These are phyloP conservation scores for Tichodroma muraria DNA, from an alignment of 2,113 vertebrate species.

Conservation along the genomic window DNA sequence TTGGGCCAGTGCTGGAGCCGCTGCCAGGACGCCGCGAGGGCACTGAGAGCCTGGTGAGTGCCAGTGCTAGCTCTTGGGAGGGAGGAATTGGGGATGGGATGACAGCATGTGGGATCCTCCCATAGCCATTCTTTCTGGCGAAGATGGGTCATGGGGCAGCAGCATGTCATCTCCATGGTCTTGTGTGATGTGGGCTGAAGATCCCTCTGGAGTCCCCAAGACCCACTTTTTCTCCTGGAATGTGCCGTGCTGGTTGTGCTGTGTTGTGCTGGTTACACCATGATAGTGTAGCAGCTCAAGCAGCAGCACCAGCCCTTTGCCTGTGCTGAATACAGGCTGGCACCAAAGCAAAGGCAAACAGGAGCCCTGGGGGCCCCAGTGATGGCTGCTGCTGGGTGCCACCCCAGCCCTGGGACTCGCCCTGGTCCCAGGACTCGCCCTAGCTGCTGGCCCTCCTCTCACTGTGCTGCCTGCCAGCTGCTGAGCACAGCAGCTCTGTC, in stretches of 20 bases:
- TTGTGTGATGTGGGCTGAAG: neutral
- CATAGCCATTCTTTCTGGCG: neutral
- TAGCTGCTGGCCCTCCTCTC: neutral
- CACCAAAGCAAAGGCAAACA: neutral
- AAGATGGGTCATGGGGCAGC: neutral
- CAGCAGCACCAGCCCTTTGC: neutral
- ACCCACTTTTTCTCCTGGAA: neutral
- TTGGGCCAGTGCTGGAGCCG: conserved; percentile 62
- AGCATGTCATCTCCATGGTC: too few relatives aligned
- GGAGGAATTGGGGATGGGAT: neutral
- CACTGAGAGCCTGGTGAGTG: conserved; percentile 81
- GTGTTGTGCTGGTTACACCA: rapidly evolving
- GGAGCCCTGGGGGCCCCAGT: neutral
- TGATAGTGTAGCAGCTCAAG: neutral
- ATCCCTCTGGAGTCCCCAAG: neutral
- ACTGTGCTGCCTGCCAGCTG: neutral
- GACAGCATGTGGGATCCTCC: rapidly evolving
- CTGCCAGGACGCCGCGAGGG: conserved; percentile 71
- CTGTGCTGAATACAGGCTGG: neutral
- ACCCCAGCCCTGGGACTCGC: rapidly evolving
- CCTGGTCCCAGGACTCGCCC: neutral
- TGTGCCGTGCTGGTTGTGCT: neutral
- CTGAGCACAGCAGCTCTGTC: neutral
- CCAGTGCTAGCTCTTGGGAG: neutral
- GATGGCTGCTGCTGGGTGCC: rapidly evolving